phyloP scores from a whole-genome alignment of 2,113 vertebrate genomes.

The Oceanites oceanicus region DNA sequence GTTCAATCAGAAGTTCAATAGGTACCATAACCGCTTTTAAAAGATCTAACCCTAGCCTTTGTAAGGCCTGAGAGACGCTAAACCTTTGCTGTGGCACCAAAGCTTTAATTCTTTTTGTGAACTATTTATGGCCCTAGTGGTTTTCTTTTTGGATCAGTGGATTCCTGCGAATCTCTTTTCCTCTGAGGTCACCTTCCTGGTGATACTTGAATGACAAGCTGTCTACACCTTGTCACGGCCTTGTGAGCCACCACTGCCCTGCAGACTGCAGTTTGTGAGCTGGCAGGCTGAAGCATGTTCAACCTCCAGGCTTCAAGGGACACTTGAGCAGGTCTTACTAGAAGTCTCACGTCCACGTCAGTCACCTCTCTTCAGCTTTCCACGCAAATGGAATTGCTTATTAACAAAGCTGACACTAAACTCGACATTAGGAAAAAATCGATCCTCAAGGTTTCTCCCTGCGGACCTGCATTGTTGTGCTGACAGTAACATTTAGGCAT shows the following conservation, averaged over 20 bases:
- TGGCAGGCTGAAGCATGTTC: not conserved
- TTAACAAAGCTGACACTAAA: not conserved
- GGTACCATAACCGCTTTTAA: not conserved
- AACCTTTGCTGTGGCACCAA: not conserved
- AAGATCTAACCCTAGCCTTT: not conserved
- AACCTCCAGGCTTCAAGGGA: not conserved
- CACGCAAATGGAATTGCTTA: not conserved
- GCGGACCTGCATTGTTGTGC: not conserved
- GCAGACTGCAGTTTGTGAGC: not conserved
- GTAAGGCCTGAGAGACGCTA: not conserved
- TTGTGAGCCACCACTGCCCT: not conserved
- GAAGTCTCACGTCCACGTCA: not conserved
- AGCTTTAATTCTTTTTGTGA: not conserved
- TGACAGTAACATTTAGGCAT: not conserved
- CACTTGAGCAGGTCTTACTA: not conserved
- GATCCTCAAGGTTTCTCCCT: not conserved
- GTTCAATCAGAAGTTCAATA: not conserved
- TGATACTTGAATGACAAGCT: not conserved
- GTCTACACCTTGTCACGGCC: not conserved
- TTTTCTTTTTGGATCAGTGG: not conserved
- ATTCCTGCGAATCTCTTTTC: not conserved
- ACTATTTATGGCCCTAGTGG: not conserved
- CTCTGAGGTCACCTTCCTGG: not conserved
- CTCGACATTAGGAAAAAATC: not conserved
- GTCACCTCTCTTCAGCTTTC: not conserved